Conservation (phyloP, 2,113 vertebrate genomes). For the Circaetus gallicus region DNA sequence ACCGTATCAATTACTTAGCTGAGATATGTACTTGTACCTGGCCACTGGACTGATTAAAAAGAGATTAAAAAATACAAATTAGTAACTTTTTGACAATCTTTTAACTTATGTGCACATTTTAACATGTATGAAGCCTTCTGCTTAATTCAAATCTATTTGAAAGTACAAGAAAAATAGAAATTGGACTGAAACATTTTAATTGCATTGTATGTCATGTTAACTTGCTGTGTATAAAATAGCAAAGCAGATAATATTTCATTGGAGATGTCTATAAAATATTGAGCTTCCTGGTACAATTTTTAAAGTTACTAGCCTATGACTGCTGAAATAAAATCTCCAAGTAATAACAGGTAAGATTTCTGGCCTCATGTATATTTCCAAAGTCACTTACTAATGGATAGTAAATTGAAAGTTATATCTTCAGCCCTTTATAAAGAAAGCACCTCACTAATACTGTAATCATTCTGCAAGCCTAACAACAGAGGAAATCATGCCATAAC, state of each 20-base stretch:
- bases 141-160: not conserved
- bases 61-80: not conserved
- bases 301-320: constrained; percentile 44
- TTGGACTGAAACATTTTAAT: constrained; percentile 39
- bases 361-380: constrained; percentile 66
- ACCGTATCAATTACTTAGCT: not conserved
- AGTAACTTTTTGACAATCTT: not conserved
- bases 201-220: constrained; percentile 32
- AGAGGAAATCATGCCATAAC: constrained; percentile 83
- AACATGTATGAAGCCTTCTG: not conserved
- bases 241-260: constrained; percentile 69
- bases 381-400: constrained; percentile 73
- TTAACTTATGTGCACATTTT: not conserved
- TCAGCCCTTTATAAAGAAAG: constrained; percentile 73
- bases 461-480: constrained; percentile 79
- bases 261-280: constrained; percentile 66
- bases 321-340: constrained; percentile 64
- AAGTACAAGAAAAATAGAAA: constrained; percentile 51
- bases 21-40: not conserved
- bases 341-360: constrained; percentile 70
- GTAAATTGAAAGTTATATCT: constrained; percentile 77
- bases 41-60: not conserved
- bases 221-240: constrained; percentile 65
- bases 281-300: constrained; percentile 66
- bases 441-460: constrained; percentile 79